Evolutionary conservation across 2,797 vertebrate species (phyloP), one percentile per base, ranked within the genome.

Genomic region (Odontamblyopus rebecca): DNA sequence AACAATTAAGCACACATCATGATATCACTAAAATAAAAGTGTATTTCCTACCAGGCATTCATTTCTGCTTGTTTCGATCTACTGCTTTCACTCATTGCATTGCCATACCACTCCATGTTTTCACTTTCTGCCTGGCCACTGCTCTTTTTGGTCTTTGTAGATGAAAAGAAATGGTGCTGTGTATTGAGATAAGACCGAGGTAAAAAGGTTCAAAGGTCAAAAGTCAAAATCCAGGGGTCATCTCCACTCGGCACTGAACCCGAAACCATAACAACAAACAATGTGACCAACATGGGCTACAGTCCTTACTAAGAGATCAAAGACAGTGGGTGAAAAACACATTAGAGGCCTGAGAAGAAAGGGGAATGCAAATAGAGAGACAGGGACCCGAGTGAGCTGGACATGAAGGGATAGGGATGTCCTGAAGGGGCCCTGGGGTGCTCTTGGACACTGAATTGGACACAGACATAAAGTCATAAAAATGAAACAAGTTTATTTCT

Each of bases 131-230:
- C 60, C 72, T 79, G 74, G 73, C 69, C 72, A 51, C 68, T 68
- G 66, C 81, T 82, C 76, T 74, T 70, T 59, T 71, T 67, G 68
- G 79, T 82, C 70, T 76, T 66, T 70, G 56, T 59, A 79, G 80
- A 87, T 86, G 76, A 88, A 84, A 85, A 69, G 68, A 75, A 68
- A n/a, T 13, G 30, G 56, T 73, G 38, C 74, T 88, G 86, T 77
- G 73, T 48, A 66, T 29, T 41, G 61, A 83, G 82, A 88, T 80
- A 88, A 86, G 71, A 65, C 64, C 1, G 16, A 19, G 27, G 70
- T 68, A 64, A 65, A 32, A 57, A 69, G 72, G 69, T 69, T 38
- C 38, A 82, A 53, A 82, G 77, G 83, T 84, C 73, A 82, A 61
- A 56, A 61, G 59, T 68, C 30, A 12, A 60, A 79, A 84, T 69